These are phyloP conservation scores for Oscheius sp. DNA, from an alignment of 1,140 invertebrate genomes.

Conservation along the genomic window DNA sequence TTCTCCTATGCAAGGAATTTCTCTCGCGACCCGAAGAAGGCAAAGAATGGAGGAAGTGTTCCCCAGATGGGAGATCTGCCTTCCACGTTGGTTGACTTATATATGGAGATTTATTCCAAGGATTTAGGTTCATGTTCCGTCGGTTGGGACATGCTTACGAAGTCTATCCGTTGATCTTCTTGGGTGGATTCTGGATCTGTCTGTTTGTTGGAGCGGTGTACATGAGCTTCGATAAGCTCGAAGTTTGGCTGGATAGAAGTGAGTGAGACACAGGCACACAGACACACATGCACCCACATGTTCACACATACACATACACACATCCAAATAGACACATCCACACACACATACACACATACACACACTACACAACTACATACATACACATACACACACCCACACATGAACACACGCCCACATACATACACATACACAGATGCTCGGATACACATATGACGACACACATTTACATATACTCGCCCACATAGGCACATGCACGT, in stretches of 20 bases:
- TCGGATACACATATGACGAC: too few relatives aligned
- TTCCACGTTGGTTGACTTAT: background rate
- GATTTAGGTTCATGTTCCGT: constrained; percentile 33
- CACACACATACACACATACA: too few relatives aligned
- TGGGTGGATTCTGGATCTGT: constrained; percentile 35
- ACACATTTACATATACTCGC: too few relatives aligned
- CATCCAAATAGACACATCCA: too few relatives aligned
- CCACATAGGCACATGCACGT: too few relatives aligned
- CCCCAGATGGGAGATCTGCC: constrained; percentile 10
- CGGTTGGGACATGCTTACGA: constrained; percentile 46
- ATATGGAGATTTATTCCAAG: background rate
- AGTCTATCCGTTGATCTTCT: constrained; percentile 39
- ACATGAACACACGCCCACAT: too few relatives aligned
- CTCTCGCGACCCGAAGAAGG: constrained; percentile 20
- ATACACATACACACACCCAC: too few relatives aligned
- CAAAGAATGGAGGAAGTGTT: background rate
- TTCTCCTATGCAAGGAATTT: constrained; percentile 22
- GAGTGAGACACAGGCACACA: too few relatives aligned
- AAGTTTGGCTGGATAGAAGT: constrained; percentile 45
- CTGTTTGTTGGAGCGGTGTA: constrained; percentile 28
- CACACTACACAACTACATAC: too few relatives aligned
- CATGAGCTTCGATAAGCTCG: constrained; percentile 40
- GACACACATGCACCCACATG: too few relatives aligned
- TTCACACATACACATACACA: too few relatives aligned
- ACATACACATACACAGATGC: too few relatives aligned